Percentiles rank a stretch among this genome's conserved stretches.
Evolutionary conservation across 2,888 invertebrate genomes (phyloP).

Genomic region (Plusia festucae): DNA sequence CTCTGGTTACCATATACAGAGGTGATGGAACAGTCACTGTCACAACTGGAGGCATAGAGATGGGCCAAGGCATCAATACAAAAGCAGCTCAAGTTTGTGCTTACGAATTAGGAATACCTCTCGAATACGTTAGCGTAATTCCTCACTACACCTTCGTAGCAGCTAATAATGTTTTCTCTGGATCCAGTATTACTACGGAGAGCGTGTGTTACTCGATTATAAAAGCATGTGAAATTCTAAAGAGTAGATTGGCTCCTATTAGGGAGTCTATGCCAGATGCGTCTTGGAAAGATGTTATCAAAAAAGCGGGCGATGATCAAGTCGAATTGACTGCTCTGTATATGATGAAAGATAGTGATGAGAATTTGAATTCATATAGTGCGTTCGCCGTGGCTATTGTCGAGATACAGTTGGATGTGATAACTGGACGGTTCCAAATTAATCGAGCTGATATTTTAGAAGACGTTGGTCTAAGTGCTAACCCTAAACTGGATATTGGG

Average conservation of each 20-base stretch:
- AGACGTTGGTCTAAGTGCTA: slow-evolving; percentile 91
- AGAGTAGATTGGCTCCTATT: slow-evolving; percentile 89
- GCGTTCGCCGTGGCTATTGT: slow-evolving; percentile 90
- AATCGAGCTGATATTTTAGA: slow-evolving; percentile 91
- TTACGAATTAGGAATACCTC: slow-evolving; percentile 91
- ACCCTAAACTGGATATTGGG: slow-evolving; percentile 91
- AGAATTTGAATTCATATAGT: slow-evolving; percentile 85
- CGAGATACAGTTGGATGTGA: slow-evolving; percentile 92
- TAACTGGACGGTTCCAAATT: slow-evolving; percentile 91
- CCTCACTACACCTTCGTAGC: slow-evolving; percentile 89
- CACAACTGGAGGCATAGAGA: slow-evolving; percentile 92
- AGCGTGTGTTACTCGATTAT: slow-evolving; percentile 88
- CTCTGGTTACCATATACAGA: slow-evolving; percentile 91
- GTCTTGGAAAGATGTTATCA: slow-evolving; percentile 90
- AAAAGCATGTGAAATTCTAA: slow-evolving; percentile 89
- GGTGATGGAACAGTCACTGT: slow-evolving; percentile 92
- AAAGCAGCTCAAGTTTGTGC: slow-evolving; percentile 94
- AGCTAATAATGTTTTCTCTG: slow-evolving; percentile 91
- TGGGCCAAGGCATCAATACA: slow-evolving; percentile 95
- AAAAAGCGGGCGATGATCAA: slow-evolving; percentile 85
- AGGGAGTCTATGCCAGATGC: slow-evolving; percentile 81
- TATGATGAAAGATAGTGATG: slow-evolving; percentile 88
- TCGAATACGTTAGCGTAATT: slow-evolving; percentile 90
- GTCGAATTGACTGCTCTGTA: slow-evolving; percentile 90
- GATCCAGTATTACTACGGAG: slow-evolving; percentile 92